Conservation (phyloP, 2,797 vertebrate species). For the Remorina albescens region DNA sequence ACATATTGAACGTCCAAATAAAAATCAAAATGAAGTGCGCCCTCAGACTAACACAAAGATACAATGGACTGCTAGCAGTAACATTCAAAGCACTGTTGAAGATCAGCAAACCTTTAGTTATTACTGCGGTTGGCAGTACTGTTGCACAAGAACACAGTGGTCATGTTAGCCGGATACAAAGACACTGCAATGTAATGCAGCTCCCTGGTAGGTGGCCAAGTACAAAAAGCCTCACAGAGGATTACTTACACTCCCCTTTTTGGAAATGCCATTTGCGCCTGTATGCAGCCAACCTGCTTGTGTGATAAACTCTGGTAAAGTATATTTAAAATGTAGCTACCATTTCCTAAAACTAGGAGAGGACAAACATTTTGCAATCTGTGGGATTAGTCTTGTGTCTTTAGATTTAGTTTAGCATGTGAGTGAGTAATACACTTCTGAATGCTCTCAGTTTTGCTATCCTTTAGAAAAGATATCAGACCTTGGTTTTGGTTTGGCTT, state of each 20-base stretch:
- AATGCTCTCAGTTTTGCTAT: constrained; percentile 10
- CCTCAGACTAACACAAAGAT: constrained; percentile 3
- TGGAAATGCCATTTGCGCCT: constrained; percentile 53
- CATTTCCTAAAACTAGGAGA: background rate
- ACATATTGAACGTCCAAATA: constrained; percentile 1
- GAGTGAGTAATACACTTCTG: constrained; percentile 29
- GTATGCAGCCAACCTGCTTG: constrained; percentile 44
- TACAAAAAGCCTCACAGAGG: constrained; percentile 51
- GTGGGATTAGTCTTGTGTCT: constrained; percentile 25
- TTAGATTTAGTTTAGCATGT: constrained; percentile 49
- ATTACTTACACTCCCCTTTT: constrained; percentile 56
- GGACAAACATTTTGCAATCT: constrained; percentile 19
- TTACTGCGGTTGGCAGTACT: constrained; percentile 32
- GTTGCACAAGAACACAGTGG: constrained; percentile 22
- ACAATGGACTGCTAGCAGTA: constrained; percentile 13
- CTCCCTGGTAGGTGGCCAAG: constrained; percentile 59
- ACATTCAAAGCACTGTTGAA: constrained; percentile 27
- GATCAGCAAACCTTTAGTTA: constrained; percentile 36
- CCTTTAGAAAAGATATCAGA: constrained; percentile 14
- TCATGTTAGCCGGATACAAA: constrained; percentile 50
- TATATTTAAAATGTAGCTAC: constrained; percentile 35
- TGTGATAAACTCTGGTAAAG: constrained; percentile 44
- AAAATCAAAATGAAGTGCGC: constrained; percentile 1
- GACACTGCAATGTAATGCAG: constrained; percentile 55
- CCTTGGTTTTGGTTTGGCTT: too few relatives aligned